Base-by-base conservation (phyloP, 1,140 invertebrate species). In the Augochlora pura region DNA sequence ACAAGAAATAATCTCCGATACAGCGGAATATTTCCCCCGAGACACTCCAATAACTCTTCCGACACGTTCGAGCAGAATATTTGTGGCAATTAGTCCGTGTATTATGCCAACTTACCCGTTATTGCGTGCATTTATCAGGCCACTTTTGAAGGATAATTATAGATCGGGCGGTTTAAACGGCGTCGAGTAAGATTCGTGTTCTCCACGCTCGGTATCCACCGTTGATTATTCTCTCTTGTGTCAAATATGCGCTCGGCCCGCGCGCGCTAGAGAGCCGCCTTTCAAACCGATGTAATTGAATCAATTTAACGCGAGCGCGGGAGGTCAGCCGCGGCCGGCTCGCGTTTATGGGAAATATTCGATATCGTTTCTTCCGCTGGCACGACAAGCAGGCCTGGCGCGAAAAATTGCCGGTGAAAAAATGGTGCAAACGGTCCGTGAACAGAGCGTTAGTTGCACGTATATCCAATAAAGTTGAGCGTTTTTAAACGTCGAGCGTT, bases 221-320 rank as follows among this genome's bases (percentile, higher is more conserved):
- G 52, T 62, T 62, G 79, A 75, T 78, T 82, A 84, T 75, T 85
- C 67, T 57, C 71, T 82, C 57, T 74, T 85, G 69, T 70, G 66
- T 84, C 77, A 72, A 85, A 85, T 82, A 86, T 81, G 79, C 79
- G 79, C 79, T 9, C 32, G 38, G 70, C 12, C 63, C 68, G 69
- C 63, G 63, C n/a, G n/a, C n/a, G n/a, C n/a, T n/a, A n/a, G n/a
- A n/a, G n/a, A 70, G n/a, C 74, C 66, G 72, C 72, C 83, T 76
- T 84, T 84, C 82, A 71, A 42, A 74, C 65, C 65, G 79, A 85
- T 85, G 78, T 86, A 79, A 86, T 86, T 82, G 84, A 86, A 85
- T 86, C 79, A 75, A 77, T 82, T 85, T 66, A 63, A 78, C 65
- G 74, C 70, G 42, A 66, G 21, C 57, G 18, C 73, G 78, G 59